Evolutionary conservation across 2,888 invertebrate species (phyloP), one percentile per base, ranked within the genome.

Genomic region (Drosophila yooni): DNA sequence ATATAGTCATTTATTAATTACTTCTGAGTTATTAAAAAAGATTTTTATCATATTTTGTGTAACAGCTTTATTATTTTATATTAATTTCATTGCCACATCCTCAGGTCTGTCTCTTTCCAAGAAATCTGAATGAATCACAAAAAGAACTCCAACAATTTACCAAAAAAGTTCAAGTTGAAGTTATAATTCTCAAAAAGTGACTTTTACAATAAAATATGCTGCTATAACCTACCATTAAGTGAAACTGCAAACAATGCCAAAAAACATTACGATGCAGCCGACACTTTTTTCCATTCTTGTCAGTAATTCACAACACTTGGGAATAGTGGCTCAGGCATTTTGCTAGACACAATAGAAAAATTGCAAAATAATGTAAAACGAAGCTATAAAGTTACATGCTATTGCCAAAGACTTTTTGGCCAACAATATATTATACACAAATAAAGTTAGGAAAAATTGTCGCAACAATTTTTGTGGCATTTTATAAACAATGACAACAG

Each of bases 341-440:
- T 52, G 43, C 65, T 57, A 75, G 56, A 66, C 73, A 51, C 21
- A 46, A 46, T 33, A 72, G 21, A 51, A 72, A 60, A 48, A 54
- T 27, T 46, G 15, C n/a, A 71, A 48, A 60, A 43, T 15, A 57
- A 31, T 31, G 21, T 52, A 36, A 64, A 63, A 72, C 57, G 46
- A 68, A 70, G 43, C 70, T 70, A 67, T 57, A 81, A 81, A 89
- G 73, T 89, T 76, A 60, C 52, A 60, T 61, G 51, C 57, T 58
- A 67, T 74, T 65, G 43, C 2, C 18, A 21, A 36, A 11, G 73
- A 67, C 74, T 77, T 67, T 70, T 68, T 25, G n/a, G 56, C 33
- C 61, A 70, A 69, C 81, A 86, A 85, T 86, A 79, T 86, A 83
- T 79, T 75, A 69, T 51, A 31, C 29, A 56, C 56, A 65, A 76